A percentile compares a stretch with the other conserved stretches of the same genome.
phyloP scores from a whole-genome alignment of 2,797 vertebrate species.

The Alca torda region DNA sequence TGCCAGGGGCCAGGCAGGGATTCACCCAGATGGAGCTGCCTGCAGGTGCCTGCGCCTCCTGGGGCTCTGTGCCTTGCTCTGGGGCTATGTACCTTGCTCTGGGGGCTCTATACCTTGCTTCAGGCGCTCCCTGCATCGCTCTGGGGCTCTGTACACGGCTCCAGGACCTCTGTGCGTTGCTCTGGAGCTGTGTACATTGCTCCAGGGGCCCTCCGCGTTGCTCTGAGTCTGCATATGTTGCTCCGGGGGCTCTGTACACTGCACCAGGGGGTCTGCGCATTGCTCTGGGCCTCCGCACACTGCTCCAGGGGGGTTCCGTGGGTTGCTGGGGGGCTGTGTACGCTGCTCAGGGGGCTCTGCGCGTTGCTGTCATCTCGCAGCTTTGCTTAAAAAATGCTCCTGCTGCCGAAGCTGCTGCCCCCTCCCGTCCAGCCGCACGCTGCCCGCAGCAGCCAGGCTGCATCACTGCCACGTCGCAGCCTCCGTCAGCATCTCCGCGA shows the following conservation, averaged over 20 bases:
- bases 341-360: neutral
- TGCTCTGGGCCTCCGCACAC: neutral
- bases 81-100: neutral
- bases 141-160: neutral
- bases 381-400: neutral
- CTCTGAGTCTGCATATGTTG: too few relatives aligned
- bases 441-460: neutral
- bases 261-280: neutral
- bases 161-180: too few relatives aligned
- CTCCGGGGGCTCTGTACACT: neutral
- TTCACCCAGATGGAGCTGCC: neutral
- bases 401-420: constrained; percentile 27
- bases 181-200: neutral
- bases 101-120: neutral
- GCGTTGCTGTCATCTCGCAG: neutral
- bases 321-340: neutral
- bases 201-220: neutral
- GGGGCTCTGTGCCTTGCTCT: neutral
- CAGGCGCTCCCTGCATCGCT: neutral
- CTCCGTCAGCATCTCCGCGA: neutral
- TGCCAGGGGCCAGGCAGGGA: neutral
- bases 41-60: neutral
- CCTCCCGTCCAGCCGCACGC: neutral
- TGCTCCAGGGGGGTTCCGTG: neutral
- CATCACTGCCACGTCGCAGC: constrained; percentile 51